Evolutionary conservation across 2,888 invertebrate species (phyloP), one percentile per base, ranked within the genome.

Genomic region (Rhamnusium bicolor): DNA sequence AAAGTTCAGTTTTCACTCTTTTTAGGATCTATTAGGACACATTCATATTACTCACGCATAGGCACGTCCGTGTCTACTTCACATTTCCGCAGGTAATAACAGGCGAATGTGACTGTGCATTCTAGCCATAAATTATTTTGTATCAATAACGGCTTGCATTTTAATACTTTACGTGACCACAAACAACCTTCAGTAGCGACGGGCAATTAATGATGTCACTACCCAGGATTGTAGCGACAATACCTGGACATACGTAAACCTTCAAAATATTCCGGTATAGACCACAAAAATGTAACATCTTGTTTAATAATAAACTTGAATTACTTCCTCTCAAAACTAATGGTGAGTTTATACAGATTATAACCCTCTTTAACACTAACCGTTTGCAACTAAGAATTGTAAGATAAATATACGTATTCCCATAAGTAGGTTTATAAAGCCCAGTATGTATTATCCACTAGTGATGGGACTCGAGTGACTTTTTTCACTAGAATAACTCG

Each of bases 71-170:
- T 27, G 47, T 16, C 54, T 32, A 14, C 54, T 32, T 27, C 27
- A 62, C 49, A 27, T 63, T 49, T 63, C 63, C 51, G 49, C 19
- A 63, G 63, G 63, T 63, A 63, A 63, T 63, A 63, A 63, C 63
- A 63, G 49, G 46, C 32, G 74, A 69, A 69, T 76, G 76, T 78
- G 76, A 78, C 76, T 69, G 56, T 54, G 76, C 74, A 74, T 78
- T 73, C 71, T 69, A 69, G 67, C 67, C 56, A 74, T 78, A 78
- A 76, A 78, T 78, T 76, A 78, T 63, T 58, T 61, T 62, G 69
- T 71, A 21, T 27, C 47, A 49, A 16, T 63, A 51, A 49, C 69
- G 73, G 66, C 70, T 49, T 73, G 76, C 76, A 76, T 76, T 72
- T 73, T 73, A 76, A 76, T 73, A 56, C 19, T 49, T 49, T 63